Base-by-base conservation (phyloP, 2,113 vertebrate genomes). In the Oncorhynchus tshawytscha region DNA sequence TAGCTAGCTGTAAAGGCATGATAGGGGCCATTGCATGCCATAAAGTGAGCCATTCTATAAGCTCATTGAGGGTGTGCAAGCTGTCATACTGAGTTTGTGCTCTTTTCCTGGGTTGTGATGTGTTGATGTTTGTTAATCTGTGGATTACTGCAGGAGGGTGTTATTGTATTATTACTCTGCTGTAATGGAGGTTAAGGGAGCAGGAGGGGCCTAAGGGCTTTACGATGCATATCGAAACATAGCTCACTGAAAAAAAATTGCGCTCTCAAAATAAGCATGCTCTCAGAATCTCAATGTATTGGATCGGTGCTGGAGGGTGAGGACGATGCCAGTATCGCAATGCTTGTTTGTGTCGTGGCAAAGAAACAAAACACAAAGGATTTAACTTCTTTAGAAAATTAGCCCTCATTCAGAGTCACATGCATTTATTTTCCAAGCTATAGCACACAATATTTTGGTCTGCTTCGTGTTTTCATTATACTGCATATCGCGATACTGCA, bases 121-220 rank as follows among this genome's bases (percentile, higher is more conserved):
- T 67, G 24, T 68, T 31, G 15, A 29, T 68, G 66, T 68, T 68
- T 4, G 66, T 68, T 34, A 39, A 39, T 68, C 27, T 68, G 66
- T 18, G 29, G 66, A 68, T 68, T 16, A 16, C 24, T 2, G 16
- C 27, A 20, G 29, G 7, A 62, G 31, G 27, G 29, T 68, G 66
- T 68, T 68, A 68, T 68, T 68, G 66, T 68, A 34, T 68, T 4
- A 68, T 39, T 18, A 5, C 31, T 68, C 66, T 68, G 15, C 66
- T 68, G 66, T 68, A 68, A 68, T 68, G 3, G 66, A 68, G 66
- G 66, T 68, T 39, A 68, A 39, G 66, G 66, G 29, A 68, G 66
- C 66, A 68, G 66, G 16, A 39, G 66, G 11, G 29, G 29, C 66
- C 66, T 68, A 20, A 34, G 7, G 66, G 27, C 66, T 68, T 20